These are phyloP conservation scores for Neofelis nebulosa DNA, from an alignment of 2,113 vertebrate genomes.

Conservation along the genomic window DNA sequence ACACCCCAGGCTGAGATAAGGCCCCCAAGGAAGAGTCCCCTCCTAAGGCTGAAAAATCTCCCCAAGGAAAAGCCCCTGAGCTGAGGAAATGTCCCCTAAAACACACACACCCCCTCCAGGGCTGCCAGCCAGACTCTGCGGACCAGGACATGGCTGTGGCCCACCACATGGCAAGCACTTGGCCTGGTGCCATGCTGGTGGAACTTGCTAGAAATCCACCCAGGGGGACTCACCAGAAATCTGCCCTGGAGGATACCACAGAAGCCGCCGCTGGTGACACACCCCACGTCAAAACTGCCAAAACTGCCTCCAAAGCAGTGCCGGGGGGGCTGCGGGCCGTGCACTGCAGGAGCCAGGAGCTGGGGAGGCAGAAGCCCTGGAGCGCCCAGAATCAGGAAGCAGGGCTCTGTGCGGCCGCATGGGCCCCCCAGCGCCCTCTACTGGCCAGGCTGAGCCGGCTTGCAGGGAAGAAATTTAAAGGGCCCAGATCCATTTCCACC, in stretches of 20 bases:
- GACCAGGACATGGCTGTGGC: fast-evolving
- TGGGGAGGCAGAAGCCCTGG: fast-evolving
- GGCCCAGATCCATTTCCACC: slow-evolving; percentile 33
- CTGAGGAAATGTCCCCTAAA: too few relatives aligned
- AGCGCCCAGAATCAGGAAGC: background rate
- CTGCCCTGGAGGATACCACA: background rate
- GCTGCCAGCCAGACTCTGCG: fast-evolving
- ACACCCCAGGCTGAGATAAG: background rate
- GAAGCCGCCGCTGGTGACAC: background rate
- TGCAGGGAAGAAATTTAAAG: background rate
- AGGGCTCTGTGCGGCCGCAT: fast-evolving
- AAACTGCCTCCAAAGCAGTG: background rate
- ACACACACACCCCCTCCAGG: fast-evolving
- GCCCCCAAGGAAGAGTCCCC: background rate
- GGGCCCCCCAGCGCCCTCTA: background rate
- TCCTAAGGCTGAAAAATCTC: too few relatives aligned
- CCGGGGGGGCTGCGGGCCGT: background rate
- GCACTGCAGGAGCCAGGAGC: background rate
- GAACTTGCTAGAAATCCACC: background rate
- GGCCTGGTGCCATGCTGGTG: fast-evolving
- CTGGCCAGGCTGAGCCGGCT: fast-evolving
- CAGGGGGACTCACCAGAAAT: background rate
- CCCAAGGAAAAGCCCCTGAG: background rate
- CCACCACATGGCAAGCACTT: background rate
- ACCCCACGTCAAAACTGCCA: background rate